Evolutionary conservation across 2,797 vertebrate species (phyloP), one percentile per base, ranked within the genome.

Genomic region (Cuniculus paca): DNA sequence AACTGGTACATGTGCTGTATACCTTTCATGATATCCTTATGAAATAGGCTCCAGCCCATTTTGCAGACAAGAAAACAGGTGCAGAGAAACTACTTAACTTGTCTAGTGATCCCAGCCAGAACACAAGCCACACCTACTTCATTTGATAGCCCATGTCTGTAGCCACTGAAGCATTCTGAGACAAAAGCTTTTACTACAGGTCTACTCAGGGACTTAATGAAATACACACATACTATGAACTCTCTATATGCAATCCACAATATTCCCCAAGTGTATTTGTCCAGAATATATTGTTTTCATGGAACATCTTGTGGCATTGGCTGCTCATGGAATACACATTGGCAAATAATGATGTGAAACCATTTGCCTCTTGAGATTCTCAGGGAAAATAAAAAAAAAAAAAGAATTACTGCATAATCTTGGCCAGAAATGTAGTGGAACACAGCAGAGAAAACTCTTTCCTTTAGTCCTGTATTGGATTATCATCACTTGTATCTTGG

Each of bases 401-500:
- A 74, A 45, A 68, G 28, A 96, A 87, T 24, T 80, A 75, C 63
- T 56, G 11, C 63, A 88, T 10, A 70, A 65, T 84, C 70, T 82
- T 90, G 56, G 89, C 78, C 72, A 92, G 65, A 82, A 95, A 88
- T 10, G 9, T 4, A 79, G 11, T 91, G 90, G 91, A 94, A 97
- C 78, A 50, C 52, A 65, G 95, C 75, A 89, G 42, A 93, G 83
- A 84, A 82, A 60, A 75, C 14, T 24, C 93, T 74, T 89, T 89
- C 88, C 87, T 48, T 70, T n/a, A 13, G 60, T 45, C 65, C 61
- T 56, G 20, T 42, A 34, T 60, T 85, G 96, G 89, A 94, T 95
- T 85, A 75, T 88, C 75, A 94, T 95, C 95, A 96, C 96, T 95
- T 93, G 65, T 52, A 1, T 95, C 61, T 68, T 22, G 83, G 74